A percentile compares a stretch with the other conserved stretches of the same genome.
phyloP scores from a whole-genome alignment of 2,797 vertebrate species.

The Lacerta viridis region DNA sequence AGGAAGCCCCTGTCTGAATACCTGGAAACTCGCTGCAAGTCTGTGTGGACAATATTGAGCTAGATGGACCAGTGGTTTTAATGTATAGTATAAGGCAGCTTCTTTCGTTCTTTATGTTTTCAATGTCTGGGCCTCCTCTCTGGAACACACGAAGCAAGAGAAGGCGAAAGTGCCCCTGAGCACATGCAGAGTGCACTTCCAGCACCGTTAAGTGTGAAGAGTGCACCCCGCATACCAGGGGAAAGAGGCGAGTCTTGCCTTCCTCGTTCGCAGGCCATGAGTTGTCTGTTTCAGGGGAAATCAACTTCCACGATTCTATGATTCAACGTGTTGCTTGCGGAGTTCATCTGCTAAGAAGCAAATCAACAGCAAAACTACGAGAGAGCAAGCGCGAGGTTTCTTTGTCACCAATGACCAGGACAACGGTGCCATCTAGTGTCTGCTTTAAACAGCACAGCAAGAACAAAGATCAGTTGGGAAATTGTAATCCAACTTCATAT shows the following conservation, averaged over 20 bases:
- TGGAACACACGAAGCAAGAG: neutral
- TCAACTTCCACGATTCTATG: no score
- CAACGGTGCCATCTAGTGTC: slow-evolving; percentile 22
- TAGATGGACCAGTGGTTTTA: no score
- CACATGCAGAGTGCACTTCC: neutral
- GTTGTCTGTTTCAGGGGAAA: neutral
- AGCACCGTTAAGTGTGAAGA: neutral
- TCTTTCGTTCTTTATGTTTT: no score
- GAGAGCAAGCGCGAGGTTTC: neutral
- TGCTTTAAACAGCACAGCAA: neutral
- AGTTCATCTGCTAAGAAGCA: neutral
- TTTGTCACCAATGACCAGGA: neutral
- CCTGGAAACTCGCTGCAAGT: no score
- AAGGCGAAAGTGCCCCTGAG: neutral
- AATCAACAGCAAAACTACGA: neutral
- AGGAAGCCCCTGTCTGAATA: no score
- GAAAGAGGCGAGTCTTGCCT: neutral
- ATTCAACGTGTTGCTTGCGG: neutral
- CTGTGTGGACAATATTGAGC: no score
- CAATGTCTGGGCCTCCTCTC: no score
- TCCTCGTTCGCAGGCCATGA: neutral
- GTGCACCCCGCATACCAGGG: no score
- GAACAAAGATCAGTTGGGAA: neutral
- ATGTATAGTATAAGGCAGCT: no score
- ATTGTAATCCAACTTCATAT: neutral